Percentiles rank a stretch among this genome's conserved stretches.
phyloP scores from a whole-genome alignment of 2,888 invertebrate genomes.

The Iphiclides podalirius region DNA sequence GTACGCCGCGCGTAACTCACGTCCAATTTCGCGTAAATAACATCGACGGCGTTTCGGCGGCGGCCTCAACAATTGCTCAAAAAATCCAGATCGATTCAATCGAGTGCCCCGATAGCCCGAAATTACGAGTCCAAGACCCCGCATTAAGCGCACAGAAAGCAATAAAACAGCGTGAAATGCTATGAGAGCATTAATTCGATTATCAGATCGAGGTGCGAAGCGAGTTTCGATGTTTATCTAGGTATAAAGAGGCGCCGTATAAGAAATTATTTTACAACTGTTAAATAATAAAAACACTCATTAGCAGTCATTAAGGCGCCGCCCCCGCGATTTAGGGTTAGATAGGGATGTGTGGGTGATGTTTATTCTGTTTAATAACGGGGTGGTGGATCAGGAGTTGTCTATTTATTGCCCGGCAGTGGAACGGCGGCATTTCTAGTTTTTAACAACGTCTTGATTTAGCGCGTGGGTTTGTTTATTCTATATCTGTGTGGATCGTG shows the following conservation, averaged over 20 bases:
- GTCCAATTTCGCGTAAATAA: constrained; percentile 37
- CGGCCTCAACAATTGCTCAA: constrained; percentile 38
- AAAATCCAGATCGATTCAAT: constrained; percentile 71
- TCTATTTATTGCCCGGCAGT: constrained; percentile 46
- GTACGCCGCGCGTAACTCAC: constrained; percentile 24
- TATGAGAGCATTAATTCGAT: constrained; percentile 78
- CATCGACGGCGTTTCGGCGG: constrained; percentile 35
- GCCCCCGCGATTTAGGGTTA: constrained; percentile 70
- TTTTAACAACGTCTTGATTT: constrained; percentile 6
- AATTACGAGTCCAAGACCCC: constrained; percentile 67
- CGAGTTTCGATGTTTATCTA: constrained; percentile 80
- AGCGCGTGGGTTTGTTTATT: neutral
- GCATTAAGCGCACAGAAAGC: constrained; percentile 72
- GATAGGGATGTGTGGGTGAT: constrained; percentile 62
- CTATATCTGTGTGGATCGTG: neutral
- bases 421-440: constrained; percentile 22
- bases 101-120: constrained; percentile 69
- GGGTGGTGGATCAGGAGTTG: constrained; percentile 40
- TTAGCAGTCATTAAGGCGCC: constrained; percentile 75
- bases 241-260: constrained; percentile 75
- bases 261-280: constrained; percentile 77
- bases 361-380: constrained; percentile 65
- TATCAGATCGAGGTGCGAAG: constrained; percentile 80
- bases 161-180: constrained; percentile 77
- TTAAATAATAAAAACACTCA: constrained; percentile 79